Conservation (phyloP, 2,888 invertebrate species). For the Drosophila mayaguana region DNA sequence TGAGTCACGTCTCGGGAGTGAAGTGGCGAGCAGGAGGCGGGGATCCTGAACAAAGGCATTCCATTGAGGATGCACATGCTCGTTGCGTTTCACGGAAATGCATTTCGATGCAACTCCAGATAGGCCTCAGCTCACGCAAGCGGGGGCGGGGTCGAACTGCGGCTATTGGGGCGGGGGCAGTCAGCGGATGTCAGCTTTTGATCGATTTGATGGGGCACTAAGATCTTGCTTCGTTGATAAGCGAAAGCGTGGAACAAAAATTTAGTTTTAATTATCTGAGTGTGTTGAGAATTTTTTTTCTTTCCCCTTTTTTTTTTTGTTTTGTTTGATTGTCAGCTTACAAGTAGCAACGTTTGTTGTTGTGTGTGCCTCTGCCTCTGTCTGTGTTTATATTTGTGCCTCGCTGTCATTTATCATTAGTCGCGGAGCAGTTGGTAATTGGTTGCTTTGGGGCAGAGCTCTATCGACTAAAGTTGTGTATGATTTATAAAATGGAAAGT, state of each 20-base stretch:
- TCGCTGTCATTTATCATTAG: conserved; percentile 77
- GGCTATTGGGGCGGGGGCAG: not conserved
- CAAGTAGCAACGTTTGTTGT: conserved; percentile 15
- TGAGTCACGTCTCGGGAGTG: conserved; percentile 65
- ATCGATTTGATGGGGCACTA: conserved; percentile 63
- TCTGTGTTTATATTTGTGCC: conserved; percentile 39
- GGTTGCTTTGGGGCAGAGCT: conserved; percentile 41
- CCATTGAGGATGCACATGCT: conserved; percentile 70
- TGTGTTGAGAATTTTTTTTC: conserved; percentile 31
- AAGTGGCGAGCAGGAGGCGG: conserved; percentile 12
- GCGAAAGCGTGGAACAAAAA: conserved; percentile 68
- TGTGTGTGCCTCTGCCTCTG: conserved; percentile 7
- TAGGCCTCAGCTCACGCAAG: not conserved
- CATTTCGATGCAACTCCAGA: conserved; percentile 40
- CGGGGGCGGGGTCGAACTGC: not conserved
- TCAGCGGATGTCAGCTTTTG: conserved; percentile 59
- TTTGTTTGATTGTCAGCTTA: conserved; percentile 44
- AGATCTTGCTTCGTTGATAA: conserved; percentile 65
- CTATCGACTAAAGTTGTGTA: conserved; percentile 13
- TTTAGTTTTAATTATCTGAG: conserved; percentile 59
- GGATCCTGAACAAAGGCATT: conserved; percentile 68
- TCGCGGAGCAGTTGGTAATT: conserved; percentile 48
- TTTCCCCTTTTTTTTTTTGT: not conserved
- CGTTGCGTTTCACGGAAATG: conserved; percentile 46
- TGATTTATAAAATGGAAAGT: conserved; percentile 51